Evolutionary conservation across 2,888 invertebrate genomes (phyloP), one percentile per base, ranked within the genome.

Genomic region (Petrophora chlorosata): DNA sequence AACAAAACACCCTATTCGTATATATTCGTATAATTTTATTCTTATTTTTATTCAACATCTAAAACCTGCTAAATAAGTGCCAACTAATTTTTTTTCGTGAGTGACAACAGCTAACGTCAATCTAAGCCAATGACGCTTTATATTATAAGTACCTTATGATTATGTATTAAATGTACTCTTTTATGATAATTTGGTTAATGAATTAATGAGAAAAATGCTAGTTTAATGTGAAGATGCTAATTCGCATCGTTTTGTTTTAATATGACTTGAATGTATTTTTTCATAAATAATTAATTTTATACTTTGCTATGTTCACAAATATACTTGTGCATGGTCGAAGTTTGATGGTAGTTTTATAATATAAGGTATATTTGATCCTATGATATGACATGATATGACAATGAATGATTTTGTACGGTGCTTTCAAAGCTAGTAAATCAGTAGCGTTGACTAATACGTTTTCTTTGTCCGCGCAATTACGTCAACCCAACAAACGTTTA

Each of bases 341-440:
- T 84, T 83, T 85, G 84, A 82, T 77, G 57, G n/a, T n/a, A n/a
- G n/a, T n/a, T n/a, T n/a, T n/a, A 82, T 85, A 89, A 91, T 90
- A 89, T 82, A 90, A 82, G 67, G 65, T 28, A 82, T 90, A 35
- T 53, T 17, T 48, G 29, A 22, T 53, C 8, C 26, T 28, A 13
- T 56, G 59, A 59, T 61, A 58, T 58, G 55, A n/a, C 42, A 56
- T 72, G 84, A 87, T 86, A 88, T 88, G 87, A 79, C 57, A 81
- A 82, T 89, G 85, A 83, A 83, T 84, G 80, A 75, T 65, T 82
- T 85, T 87, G 87, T 82, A 86, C 87, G 71, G 65, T 67, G 69
- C 65, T 73, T 59, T 62, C 55, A 53, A 70, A 66, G 65, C 61
- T 53, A 59, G 56, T 66, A 56, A 56, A 41, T 35, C 17, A 19